A percentile compares a stretch with the other conserved stretches of the same genome.
Conservation (phyloP, 2,797 vertebrate species). For the Liasis olivaceus region DNA sequence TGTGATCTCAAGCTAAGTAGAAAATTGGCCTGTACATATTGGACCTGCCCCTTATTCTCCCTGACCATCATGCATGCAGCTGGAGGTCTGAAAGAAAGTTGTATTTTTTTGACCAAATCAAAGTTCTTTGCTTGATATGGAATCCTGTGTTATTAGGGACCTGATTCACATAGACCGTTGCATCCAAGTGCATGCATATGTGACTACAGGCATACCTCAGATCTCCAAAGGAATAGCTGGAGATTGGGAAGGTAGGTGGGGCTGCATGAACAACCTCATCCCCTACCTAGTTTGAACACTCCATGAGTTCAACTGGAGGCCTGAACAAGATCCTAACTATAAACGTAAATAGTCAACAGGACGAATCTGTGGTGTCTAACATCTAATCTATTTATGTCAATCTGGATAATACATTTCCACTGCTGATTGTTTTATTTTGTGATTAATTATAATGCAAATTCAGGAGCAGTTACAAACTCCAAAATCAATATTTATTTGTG, state of each 20-base stretch:
- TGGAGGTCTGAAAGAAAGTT: not conserved
- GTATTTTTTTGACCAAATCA: not conserved
- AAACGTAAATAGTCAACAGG: not conserved
- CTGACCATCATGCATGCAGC: not conserved
- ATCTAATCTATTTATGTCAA: not conserved
- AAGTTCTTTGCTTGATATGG: not conserved
- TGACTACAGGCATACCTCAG: not conserved
- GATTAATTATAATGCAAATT: not conserved
- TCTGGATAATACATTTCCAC: not conserved
- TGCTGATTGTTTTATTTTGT: conserved; percentile 16
- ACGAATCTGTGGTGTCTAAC: not conserved
- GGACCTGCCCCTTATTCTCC: not conserved
- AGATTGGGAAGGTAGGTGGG: not conserved
- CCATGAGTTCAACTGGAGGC: not conserved
- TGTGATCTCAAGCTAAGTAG: not conserved
- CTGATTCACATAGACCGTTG: not conserved
- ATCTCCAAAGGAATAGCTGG: not conserved
- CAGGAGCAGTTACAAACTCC: not conserved
- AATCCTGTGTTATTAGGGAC: not conserved
- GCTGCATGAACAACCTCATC: not conserved
- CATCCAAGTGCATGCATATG: not conserved
- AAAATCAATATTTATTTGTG: not conserved
- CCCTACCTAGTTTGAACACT: not conserved
- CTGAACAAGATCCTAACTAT: not conserved
- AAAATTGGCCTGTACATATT: not conserved